Percentiles rank a stretch among this genome's conserved stretches.
Evolutionary conservation across 2,888 invertebrate species (phyloP).

Genomic region (Mythimna pallens): DNA sequence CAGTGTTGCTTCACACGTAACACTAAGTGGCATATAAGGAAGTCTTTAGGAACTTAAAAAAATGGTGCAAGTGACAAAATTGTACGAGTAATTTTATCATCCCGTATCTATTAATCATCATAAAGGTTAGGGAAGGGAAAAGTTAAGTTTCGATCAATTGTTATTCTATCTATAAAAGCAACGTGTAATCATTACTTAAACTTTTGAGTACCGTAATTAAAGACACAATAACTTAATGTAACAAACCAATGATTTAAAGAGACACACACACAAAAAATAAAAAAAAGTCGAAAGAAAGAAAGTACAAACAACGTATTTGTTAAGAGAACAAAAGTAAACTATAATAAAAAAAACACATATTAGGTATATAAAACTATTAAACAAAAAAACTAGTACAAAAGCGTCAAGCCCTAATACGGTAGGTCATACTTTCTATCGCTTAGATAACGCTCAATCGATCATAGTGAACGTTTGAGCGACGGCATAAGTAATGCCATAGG

Average conservation of each 20-base stretch:
- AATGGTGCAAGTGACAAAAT: background rate
- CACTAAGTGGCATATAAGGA: background rate
- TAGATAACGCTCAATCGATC: slow-evolving; percentile 61
- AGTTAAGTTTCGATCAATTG: background rate
- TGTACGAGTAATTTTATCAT: background rate
- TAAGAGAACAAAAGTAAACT: background rate
- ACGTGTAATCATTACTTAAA: no score
- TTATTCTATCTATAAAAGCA: no score
- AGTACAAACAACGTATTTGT: no score
- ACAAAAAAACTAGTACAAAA: background rate
- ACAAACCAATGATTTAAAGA: no score
- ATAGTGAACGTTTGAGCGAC: slow-evolving; percentile 61
- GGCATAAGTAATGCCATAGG: slow-evolving; percentile 51
- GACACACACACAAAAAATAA: no score
- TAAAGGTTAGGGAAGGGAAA: background rate
- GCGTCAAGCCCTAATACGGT: slow-evolving; percentile 28
- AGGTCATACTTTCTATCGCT: slow-evolving; percentile 60
- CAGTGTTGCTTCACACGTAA: slow-evolving; percentile 20
- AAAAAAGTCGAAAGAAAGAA: no score
- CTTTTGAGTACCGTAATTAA: no score
- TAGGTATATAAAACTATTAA: no score
- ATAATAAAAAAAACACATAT: background rate
- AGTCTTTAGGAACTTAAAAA: background rate
- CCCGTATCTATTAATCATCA: background rate
- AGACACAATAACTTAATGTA: no score